Percentiles rank a stretch among this genome's conserved stretches.
Evolutionary conservation across 2,888 invertebrate genomes (phyloP).

Genomic region (Pyrochroa serraticornis): DNA sequence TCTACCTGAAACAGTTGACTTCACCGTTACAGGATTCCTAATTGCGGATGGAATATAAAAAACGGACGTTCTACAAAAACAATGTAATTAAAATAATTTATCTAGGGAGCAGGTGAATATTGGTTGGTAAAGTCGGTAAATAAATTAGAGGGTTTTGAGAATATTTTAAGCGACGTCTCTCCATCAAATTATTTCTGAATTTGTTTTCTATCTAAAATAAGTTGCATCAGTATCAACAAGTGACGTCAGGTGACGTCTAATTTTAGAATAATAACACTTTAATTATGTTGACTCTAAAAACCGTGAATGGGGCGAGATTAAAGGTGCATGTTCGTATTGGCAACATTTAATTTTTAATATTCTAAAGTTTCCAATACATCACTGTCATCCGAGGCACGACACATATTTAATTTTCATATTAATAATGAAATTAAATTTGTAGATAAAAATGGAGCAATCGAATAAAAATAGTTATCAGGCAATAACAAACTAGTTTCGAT

Average conservation of each 20-base stretch:
- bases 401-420: conserved; percentile 31
- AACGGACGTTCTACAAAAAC: no score
- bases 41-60: conserved; percentile 24
- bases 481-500: no score
- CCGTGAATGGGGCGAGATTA: no score
- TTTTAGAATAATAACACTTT: no score
- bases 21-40: conserved; percentile 26
- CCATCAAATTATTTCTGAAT: conserved; percentile 16
- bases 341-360: conserved; percentile 23
- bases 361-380: conserved; percentile 27
- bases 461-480: no score
- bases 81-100: no score
- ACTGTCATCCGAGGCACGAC: conserved; percentile 23
- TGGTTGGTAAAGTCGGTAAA: no score
- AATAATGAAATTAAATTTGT: conserved; percentile 25
- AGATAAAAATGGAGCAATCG: background rate
- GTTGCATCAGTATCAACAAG: no score
- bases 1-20: conserved; percentile 16
- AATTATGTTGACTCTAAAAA: no score
- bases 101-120: no score
- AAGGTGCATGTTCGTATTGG: conserved; percentile 1
- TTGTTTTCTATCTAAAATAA: conserved; percentile 17
- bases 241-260: no score
- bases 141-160: background rate
- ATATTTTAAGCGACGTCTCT: background rate